These are phyloP conservation scores for Xylophagus ater DNA, from an alignment of 2,888 invertebrate genomes.

Conservation along the genomic window DNA sequence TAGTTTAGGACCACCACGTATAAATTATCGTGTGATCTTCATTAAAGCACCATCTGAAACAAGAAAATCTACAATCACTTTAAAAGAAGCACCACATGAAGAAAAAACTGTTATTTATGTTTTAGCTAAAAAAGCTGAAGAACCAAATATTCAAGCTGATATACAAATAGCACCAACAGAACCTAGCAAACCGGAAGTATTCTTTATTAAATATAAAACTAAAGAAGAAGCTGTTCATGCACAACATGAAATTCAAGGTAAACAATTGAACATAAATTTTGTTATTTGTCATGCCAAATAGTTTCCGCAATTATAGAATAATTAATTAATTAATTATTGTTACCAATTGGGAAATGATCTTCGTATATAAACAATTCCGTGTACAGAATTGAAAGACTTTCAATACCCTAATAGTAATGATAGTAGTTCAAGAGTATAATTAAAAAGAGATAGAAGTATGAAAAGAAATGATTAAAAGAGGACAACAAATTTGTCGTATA, in stretches of 20 bases:
- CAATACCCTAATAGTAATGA: too few species aligned
- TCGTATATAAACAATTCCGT: too few species aligned
- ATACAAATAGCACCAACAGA: constrained; percentile 7
- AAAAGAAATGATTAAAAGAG: too few species aligned
- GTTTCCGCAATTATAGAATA: too few species aligned
- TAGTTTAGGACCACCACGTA: constrained; percentile 18
- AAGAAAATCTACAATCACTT: not conserved
- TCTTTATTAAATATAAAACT: constrained; percentile 13
- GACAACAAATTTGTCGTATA: too few species aligned
- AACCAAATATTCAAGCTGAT: constrained; percentile 19
- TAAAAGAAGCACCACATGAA: constrained; percentile 9
- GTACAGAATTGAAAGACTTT: too few species aligned
- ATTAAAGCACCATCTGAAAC: constrained; percentile 8
- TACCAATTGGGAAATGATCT: too few species aligned
- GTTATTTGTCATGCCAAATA: too few species aligned
- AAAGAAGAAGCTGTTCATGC: constrained; percentile 11
- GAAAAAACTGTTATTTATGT: constrained; percentile 14
- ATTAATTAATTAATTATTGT: too few species aligned
- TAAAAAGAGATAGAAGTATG: too few species aligned
- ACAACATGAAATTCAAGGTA: constrained; percentile 15
- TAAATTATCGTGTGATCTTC: constrained; percentile 11
- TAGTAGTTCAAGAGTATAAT: too few species aligned
- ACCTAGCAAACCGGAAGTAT: constrained; percentile 14
- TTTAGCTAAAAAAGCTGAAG: constrained; percentile 12
- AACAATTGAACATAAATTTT: too few species aligned